Evolutionary conservation across 2,113 vertebrate genomes (phyloP).

Genomic region (Scophthalmus maximus): DNA sequence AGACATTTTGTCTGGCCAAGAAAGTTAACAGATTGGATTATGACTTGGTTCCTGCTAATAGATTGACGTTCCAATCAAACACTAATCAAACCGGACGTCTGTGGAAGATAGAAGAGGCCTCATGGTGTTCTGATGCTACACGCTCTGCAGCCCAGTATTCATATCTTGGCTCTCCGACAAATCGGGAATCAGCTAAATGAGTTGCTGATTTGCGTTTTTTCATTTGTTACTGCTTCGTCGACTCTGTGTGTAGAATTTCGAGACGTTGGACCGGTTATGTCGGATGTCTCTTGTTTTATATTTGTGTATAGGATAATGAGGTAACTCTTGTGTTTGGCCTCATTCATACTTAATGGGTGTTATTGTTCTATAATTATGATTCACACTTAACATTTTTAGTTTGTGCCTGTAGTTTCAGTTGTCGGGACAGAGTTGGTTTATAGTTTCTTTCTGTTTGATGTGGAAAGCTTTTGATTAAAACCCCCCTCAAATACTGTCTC

Average conservation of each 20-base stretch:
- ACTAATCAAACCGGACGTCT: neutral
- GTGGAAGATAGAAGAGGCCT: neutral
- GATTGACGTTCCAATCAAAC: neutral
- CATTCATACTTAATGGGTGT: slow-evolving; percentile 18
- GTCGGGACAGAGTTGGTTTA: slow-evolving; percentile 3
- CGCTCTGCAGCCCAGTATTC: too few relatives aligned
- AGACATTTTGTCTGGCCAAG: neutral
- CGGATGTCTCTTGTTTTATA: neutral
- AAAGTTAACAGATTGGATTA: neutral
- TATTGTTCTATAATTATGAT: slow-evolving; percentile 3
- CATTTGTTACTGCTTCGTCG: slow-evolving; percentile 11
- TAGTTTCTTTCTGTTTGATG: neutral
- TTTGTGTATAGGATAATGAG: slow-evolving; percentile 24
- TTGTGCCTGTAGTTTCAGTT: neutral
- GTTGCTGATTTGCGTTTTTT: slow-evolving; percentile 39
- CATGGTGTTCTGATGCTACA: too few relatives aligned
- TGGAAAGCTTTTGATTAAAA: neutral
- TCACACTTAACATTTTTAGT: slow-evolving; percentile 15
- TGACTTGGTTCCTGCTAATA: neutral
- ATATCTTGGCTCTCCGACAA: too few relatives aligned
- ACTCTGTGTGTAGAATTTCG: neutral
- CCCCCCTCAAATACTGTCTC: neutral
- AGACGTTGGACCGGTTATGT: too few relatives aligned
- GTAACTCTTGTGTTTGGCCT: slow-evolving; percentile 7
- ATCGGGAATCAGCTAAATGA: slow-evolving; percentile 18